Conservation (phyloP, 2,797 vertebrate genomes). For the Pagetopsis macropterus region DNA sequence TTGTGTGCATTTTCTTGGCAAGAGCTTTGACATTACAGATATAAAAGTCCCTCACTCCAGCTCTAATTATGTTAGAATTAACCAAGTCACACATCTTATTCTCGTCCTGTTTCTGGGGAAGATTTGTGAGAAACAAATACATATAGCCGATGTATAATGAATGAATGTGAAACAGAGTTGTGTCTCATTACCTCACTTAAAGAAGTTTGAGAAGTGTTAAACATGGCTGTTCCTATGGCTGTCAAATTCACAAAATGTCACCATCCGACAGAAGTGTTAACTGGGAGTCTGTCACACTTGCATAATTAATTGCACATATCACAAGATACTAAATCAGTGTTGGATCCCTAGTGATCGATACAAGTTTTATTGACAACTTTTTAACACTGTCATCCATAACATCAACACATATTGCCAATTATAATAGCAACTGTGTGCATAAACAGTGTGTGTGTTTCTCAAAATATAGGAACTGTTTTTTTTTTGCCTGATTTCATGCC, state of each 20-base stretch:
- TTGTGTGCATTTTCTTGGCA: not conserved
- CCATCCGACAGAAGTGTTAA: not conserved
- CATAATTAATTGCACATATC: not conserved
- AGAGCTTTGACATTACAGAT: no score
- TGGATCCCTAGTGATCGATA: not conserved
- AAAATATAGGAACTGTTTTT: not conserved
- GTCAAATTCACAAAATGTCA: not conserved
- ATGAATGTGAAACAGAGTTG: not conserved
- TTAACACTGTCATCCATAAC: not conserved
- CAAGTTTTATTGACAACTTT: not conserved
- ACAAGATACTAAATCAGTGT: not conserved
- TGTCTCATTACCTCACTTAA: not conserved
- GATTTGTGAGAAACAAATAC: not conserved
- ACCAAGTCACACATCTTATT: not conserved
- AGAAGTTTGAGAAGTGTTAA: not conserved
- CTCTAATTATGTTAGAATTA: not conserved
- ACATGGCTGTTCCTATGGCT: not conserved
- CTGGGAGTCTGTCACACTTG: not conserved
- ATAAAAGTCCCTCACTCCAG: not conserved
- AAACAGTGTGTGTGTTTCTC: slow-evolving; percentile 9
- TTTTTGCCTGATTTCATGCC: slow-evolving; percentile 32
- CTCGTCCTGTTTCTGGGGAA: not conserved
- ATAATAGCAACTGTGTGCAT: not conserved
- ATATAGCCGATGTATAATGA: not conserved
- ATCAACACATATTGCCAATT: slow-evolving; percentile 1